These are phyloP conservation scores for Drosophila fungiperda DNA, from an alignment of 2,888 invertebrate genomes.

Conservation along the genomic window DNA sequence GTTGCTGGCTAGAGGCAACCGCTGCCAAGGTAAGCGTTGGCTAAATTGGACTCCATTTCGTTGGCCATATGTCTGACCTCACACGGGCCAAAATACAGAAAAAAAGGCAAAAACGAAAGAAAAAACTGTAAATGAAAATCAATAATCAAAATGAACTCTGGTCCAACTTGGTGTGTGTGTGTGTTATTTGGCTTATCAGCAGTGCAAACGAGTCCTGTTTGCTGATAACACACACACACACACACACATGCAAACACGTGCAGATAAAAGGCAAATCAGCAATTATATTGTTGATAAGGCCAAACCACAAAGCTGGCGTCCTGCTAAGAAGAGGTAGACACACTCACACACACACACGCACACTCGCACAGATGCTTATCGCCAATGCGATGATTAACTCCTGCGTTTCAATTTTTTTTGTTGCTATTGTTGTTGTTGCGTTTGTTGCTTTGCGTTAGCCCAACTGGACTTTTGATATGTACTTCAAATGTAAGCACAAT, in stretches of 20 bases:
- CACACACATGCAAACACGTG: constrained; percentile 4
- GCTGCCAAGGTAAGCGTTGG: constrained; percentile 64
- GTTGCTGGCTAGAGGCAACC: constrained; percentile 53
- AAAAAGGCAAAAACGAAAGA: constrained; percentile 11
- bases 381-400: constrained; percentile 41
- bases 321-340: constrained; percentile 40
- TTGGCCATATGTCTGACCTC: constrained; percentile 50
- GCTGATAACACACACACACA: constrained; percentile 42
- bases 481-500: neutral
- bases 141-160: constrained; percentile 13
- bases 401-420: constrained; percentile 30
- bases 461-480: constrained; percentile 23
- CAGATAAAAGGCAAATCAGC: constrained; percentile 63
- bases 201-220: constrained; percentile 57
- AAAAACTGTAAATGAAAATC: constrained; percentile 11
- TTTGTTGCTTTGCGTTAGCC: constrained; percentile 17
- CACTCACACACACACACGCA: constrained; percentile 2
- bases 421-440: constrained; percentile 15
- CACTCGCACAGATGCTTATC: constrained; percentile 41
- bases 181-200: constrained; percentile 49
- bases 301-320: constrained; percentile 48
- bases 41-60: constrained; percentile 11
- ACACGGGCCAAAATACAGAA: constrained; percentile 14
- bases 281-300: constrained; percentile 43
- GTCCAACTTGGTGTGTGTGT: constrained; percentile 1